phyloP scores from a whole-genome alignment of 2,797 vertebrate species.

The Anniella stebbinsi region DNA sequence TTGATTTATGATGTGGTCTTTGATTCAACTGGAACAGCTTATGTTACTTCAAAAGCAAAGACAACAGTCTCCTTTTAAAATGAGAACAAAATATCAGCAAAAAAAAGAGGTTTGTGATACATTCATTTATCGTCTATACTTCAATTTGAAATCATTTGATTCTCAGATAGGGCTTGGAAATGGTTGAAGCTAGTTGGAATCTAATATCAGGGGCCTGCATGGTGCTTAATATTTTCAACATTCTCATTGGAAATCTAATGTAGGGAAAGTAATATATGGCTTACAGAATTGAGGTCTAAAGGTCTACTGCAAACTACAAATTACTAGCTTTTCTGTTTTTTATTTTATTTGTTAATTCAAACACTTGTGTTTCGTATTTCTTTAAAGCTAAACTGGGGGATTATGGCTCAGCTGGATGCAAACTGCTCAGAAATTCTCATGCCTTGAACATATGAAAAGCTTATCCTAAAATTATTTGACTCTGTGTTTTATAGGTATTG shows the following conservation, averaged over 20 bases:
- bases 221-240: slow-evolving; percentile 9
- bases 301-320: slow-evolving; percentile 11
- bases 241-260: slow-evolving; percentile 10
- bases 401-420: neutral
- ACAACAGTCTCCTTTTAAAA: neutral
- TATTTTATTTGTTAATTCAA: slow-evolving; percentile 14
- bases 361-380: slow-evolving; percentile 8
- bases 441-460: neutral
- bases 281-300: slow-evolving; percentile 28
- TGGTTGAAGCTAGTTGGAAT: slow-evolving; percentile 1
- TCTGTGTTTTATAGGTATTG: neutral
- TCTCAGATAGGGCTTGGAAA: neutral
- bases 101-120: neutral
- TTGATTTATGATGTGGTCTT: neutral
- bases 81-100: neutral
- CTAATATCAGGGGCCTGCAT: neutral
- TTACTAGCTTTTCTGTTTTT: neutral
- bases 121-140: slow-evolving; percentile 7
- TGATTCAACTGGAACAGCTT: neutral
- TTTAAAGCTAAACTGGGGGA: neutral
- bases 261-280: slow-evolving; percentile 25
- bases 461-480: slow-evolving; percentile 14
- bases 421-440: neutral
- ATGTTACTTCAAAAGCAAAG: neutral
- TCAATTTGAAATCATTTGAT: slow-evolving; percentile 20